phyloP scores from a whole-genome alignment of 2,888 invertebrate genomes.

The Conops quadrifasciatus region DNA sequence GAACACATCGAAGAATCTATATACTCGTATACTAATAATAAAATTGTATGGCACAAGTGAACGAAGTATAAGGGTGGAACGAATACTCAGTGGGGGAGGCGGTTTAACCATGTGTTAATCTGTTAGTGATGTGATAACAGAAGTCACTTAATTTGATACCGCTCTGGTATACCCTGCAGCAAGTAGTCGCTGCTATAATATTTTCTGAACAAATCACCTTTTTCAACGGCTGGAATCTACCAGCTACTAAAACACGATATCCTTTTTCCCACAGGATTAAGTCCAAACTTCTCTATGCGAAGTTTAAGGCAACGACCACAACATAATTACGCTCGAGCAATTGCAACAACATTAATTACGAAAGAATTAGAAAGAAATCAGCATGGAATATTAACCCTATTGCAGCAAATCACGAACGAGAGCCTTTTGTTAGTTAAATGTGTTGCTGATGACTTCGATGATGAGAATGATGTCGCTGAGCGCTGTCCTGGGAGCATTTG shows the following conservation, averaged over 20 bases:
- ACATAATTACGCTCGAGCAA: background rate
- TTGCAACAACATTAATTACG: slow-evolving; percentile 2
- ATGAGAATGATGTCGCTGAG: slow-evolving; percentile 12
- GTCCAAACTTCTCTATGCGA: slow-evolving; percentile 25
- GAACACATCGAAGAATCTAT: too few relatives aligned
- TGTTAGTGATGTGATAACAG: slow-evolving; percentile 34
- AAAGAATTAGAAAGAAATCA: slow-evolving; percentile 39
- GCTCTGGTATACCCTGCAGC: slow-evolving; percentile 25
- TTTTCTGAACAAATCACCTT: slow-evolving; percentile 1
- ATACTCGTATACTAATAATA: too few relatives aligned
- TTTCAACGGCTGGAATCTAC: slow-evolving; percentile 13
- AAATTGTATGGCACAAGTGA: too few relatives aligned
- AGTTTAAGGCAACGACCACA: slow-evolving; percentile 33
- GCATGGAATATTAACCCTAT: slow-evolving; percentile 29
- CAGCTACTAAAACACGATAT: slow-evolving; percentile 37
- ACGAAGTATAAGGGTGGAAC: too few relatives aligned
- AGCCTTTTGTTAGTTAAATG: slow-evolving; percentile 9
- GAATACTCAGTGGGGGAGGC: too few relatives aligned
- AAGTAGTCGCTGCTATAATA: background rate
- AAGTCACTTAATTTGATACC: slow-evolving; percentile 45
- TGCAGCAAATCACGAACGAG: slow-evolving; percentile 1
- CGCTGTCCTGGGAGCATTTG: too few relatives aligned
- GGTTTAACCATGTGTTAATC: slow-evolving; percentile 11
- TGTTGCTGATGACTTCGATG: slow-evolving; percentile 9
- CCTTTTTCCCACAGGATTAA: slow-evolving; percentile 44